Evolutionary conservation across 2,113 vertebrate genomes (phyloP).

Genomic region (Anas platyrhynchos): DNA sequence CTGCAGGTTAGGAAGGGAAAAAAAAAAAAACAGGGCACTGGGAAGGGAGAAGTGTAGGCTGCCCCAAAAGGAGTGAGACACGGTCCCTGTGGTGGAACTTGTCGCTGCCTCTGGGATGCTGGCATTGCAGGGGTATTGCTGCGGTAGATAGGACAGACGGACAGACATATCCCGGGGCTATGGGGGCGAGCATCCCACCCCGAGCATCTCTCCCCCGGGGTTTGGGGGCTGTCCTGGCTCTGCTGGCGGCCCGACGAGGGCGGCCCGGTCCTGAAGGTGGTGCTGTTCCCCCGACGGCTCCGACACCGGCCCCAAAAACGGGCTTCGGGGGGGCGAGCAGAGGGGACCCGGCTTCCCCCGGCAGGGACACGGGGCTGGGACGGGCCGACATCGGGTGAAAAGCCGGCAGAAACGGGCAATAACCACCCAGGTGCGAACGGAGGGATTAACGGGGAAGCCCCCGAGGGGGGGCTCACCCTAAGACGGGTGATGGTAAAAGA

Average conservation of each 20-base stretch:
- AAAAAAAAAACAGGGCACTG: background rate
- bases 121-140: background rate
- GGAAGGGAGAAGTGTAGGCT: background rate
- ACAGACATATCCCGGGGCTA: background rate
- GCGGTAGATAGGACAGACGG: background rate
- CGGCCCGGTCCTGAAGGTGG: background rate
- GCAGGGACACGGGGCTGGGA: background rate
- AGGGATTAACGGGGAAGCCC: fast-evolving
- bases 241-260: background rate
- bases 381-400: background rate
- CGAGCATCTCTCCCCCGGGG: background rate
- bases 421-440: background rate
- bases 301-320: background rate
- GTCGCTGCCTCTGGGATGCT: too few species aligned
- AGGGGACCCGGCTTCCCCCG: background rate
- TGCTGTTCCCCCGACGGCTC: background rate
- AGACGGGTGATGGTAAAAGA: background rate
- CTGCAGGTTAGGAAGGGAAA: background rate
- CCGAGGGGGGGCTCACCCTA: background rate
- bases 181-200: background rate
- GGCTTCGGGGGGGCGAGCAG: too few species aligned
- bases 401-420: background rate
- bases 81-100: background rate
- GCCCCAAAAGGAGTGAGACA: fast-evolving
- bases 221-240: background rate